Evolutionary conservation across 2,888 invertebrate species (phyloP).

Genomic region (Cheilosia variabilis): DNA sequence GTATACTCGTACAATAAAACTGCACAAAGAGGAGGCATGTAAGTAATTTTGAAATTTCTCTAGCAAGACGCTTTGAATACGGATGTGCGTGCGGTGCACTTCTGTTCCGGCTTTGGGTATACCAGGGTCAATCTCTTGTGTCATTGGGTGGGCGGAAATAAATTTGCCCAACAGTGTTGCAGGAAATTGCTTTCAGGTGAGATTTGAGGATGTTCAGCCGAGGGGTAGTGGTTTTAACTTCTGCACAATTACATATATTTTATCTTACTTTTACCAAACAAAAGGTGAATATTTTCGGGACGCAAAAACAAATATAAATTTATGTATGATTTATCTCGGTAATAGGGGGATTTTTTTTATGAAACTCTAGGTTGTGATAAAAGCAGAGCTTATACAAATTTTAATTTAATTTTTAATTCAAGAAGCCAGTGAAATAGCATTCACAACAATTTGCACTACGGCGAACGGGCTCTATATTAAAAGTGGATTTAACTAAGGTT

Average conservation of each 20-base stretch:
- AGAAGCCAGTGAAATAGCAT: no score
- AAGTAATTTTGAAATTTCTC: conserved; percentile 33
- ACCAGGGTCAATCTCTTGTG: conserved; percentile 35
- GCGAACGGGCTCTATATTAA: no score
- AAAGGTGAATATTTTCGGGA: neutral
- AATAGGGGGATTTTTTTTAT: no score
- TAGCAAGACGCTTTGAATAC: conserved; percentile 20
- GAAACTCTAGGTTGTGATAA: no score
- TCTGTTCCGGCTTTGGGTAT: neutral
- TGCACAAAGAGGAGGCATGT: conserved; percentile 4
- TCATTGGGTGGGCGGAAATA: conserved; percentile 27
- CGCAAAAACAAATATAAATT: neutral
- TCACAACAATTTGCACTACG: no score
- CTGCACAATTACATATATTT: conserved; percentile 41
- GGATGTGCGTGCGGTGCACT: conserved; percentile 19
- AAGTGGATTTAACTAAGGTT: no score
- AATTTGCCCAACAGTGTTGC: conserved; percentile 42
- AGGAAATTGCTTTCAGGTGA: conserved; percentile 47
- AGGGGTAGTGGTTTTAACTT: neutral
- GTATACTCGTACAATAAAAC: conserved; percentile 21
- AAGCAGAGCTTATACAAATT: no score
- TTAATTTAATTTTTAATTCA: no score
- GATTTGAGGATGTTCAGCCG: neutral
- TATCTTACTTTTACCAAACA: conserved; percentile 17
- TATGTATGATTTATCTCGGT: no score